Base-by-base conservation (phyloP, 2,888 invertebrate genomes). In the Chrysodeixis includens region DNA sequence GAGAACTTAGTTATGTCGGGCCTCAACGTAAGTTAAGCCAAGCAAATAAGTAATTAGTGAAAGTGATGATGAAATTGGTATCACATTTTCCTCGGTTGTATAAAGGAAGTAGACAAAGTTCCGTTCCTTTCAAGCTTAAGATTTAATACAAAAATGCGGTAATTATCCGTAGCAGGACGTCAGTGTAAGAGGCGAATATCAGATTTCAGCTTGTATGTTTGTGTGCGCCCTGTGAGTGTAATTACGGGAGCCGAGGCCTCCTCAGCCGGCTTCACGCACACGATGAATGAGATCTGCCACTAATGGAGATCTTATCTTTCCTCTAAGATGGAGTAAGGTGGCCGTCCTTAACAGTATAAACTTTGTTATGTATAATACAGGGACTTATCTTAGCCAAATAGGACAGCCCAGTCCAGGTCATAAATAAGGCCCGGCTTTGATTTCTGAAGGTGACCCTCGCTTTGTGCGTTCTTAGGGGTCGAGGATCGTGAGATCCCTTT, bases 301-400 rank as follows among this genome's bases (percentile, higher is more conserved):
- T 93, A 93, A 94, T 93, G 91, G 90, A 90, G 93, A 93, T 93
- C 88, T 93, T 94, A 94, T 94, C 94, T 89, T 81, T 83, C 80
- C 83, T 87, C 85, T 83, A 71, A 89, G 88, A 92, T 90, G 85
- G 88, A 92, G 90, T 88, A 90, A 93, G 92, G 92, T 92, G 87
- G 87, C 88, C 88, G 83, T 84, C 86, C 87, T 90, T 87, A 88
- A 88, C 88, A 88, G 90, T 88, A 92, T 90, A 90, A 92, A 92
- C 87, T 92, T 89, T 89, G 89, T 88, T 90, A 90, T 90, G 87
- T 92, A 90, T 90, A 89, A 89, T 88, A 91, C 87, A 82, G 86
- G 86, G 90, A 89, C 89, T 93, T 93, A 93, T 93, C 92, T 92
- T 81, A 83, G 83, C 86, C 85, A 86, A 90, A 89, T 89, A 88